Percentiles rank a stretch among this genome's conserved stretches.
These are phyloP conservation scores for Eupithecia inturbata DNA, from an alignment of 2,888 invertebrate genomes.

Conservation along the genomic window DNA sequence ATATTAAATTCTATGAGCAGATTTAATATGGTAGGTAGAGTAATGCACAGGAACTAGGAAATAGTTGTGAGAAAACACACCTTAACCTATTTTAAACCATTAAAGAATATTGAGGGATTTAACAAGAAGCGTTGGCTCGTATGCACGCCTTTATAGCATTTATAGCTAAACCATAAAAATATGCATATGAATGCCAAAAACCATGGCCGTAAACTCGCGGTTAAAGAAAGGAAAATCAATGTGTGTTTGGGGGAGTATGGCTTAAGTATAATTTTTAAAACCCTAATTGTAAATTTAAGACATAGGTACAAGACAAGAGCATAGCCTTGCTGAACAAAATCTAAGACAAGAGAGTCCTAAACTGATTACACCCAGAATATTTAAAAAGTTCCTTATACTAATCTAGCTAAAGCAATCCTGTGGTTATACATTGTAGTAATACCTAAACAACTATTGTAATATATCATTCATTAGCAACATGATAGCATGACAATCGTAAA, in stretches of 20 bases:
- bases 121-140: conserved; percentile 10
- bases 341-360: not conserved
- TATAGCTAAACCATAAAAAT: conserved; percentile 11
- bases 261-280: not conserved
- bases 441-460: conserved; percentile 7
- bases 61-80: not conserved
- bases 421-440: conserved; percentile 17
- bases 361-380: not conserved
- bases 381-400: too few relatives aligned
- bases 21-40: not conserved
- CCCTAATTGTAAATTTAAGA: not conserved
- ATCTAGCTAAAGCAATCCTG: too few relatives aligned
- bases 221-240: not conserved
- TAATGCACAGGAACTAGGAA: not conserved
- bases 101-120: not conserved
- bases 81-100: not conserved
- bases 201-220: not conserved
- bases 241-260: not conserved
- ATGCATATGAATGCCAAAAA: conserved; percentile 7
- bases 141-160: conserved; percentile 4
- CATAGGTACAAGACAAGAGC: not conserved
- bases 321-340: not conserved
- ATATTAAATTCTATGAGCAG: not conserved
- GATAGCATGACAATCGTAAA: conserved; percentile 36
- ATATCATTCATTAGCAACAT: conserved; percentile 5